Conservation (phyloP, 35 echinoderm and acorn worm species). For the Heliocidaris tuberculata region DNA sequence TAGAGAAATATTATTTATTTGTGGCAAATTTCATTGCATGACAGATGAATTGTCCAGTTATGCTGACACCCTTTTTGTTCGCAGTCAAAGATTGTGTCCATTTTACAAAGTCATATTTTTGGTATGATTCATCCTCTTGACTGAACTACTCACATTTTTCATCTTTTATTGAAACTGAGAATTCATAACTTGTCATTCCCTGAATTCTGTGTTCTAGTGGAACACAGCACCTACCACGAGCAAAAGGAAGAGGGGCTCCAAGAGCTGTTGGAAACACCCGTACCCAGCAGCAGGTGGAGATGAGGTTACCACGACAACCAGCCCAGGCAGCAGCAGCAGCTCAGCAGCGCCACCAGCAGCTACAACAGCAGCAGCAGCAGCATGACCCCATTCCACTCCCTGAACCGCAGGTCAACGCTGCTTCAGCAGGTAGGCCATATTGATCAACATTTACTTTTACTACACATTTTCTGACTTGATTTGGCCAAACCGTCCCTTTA, state of each 20-base stretch:
- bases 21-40: no score
- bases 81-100: no score
- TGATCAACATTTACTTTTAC: no score
- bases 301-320: slow-evolving; percentile 47
- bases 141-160: no score
- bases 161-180: no score
- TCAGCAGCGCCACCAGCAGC: slow-evolving; percentile 17
- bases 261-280: neutral
- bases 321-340: slow-evolving; percentile 39
- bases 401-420: neutral
- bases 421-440: neutral
- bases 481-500: no score
- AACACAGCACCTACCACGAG: neutral
- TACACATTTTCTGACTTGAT: no score
- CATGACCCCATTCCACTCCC: neutral
- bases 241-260: slow-evolving; percentile 6
- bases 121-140: no score
- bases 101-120: no score
- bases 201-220: neutral
- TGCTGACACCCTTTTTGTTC: no score
- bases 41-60: no score
- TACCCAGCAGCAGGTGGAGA: neutral
- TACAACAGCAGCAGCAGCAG: neutral
- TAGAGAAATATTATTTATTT: no score
- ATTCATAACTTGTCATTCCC: neutral